Conservation (phyloP, 2,113 vertebrate genomes). For the Phylloscopus trochilus region DNA sequence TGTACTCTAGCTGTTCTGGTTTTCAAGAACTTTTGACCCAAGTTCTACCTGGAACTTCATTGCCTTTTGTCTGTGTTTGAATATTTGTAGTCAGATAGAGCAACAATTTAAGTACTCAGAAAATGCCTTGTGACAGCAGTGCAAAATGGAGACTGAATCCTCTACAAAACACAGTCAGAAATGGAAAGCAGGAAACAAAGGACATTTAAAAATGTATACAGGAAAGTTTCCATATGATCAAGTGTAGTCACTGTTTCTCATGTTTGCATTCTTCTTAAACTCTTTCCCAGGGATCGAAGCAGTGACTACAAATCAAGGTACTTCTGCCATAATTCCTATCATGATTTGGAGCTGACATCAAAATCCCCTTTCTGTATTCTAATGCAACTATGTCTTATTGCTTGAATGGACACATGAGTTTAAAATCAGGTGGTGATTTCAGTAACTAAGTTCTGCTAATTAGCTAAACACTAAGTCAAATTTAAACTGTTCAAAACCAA, state of each 20-base stretch:
- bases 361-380: background rate
- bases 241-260: no score
- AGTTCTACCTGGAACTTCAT: background rate
- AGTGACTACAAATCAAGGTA: no score
- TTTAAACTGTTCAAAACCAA: background rate
- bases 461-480: background rate
- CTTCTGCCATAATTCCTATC: background rate
- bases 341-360: background rate
- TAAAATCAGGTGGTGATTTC: background rate
- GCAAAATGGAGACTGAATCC: background rate
- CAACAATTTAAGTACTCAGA: background rate
- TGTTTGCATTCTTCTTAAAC: no score
- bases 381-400: background rate
- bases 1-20: background rate
- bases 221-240: background rate
- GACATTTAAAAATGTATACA: background rate
- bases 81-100: background rate
- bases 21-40: background rate
- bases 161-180: background rate
- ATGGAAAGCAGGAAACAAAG: background rate
- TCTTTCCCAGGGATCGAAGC: no score
- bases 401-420: background rate
- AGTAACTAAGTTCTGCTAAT: background rate
- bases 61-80: background rate
- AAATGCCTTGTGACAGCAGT: background rate